Evolutionary conservation across 2,113 vertebrate genomes (phyloP), one percentile per base, ranked within the genome.

Genomic region (Macquaria australasica): DNA sequence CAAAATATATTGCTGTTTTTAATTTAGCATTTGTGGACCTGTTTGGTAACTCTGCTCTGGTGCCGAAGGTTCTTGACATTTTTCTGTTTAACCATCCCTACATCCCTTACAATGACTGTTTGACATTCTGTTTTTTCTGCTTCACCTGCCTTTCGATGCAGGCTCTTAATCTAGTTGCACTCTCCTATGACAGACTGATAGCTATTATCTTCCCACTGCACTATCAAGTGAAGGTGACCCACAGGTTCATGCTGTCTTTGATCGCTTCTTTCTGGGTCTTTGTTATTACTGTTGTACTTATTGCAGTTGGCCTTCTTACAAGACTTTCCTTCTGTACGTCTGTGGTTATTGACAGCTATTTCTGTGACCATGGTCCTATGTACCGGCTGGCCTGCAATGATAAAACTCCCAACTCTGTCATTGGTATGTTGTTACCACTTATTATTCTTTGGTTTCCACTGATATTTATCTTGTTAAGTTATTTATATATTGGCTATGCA

Each of bases 291-390:
- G 31, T 71, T 16, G 3, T 59, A 9, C 14, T 89, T 0, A 28
- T 81, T 21, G 21, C 73, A 5, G 72, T 75, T 18, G 75, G 77
- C 9, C 73, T 94, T 18, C 58, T 95, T 3, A 94, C 82, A 3
- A 79, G 84, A 64, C 92, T 95, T 59, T 96, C 95, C 21, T 92
- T 91, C 69, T 96, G 95, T 83, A 78, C 77, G 8, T 91, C 93
- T 55, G 85, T 91, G 75, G 87, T 93, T 53, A 50, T 96, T 45
- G 84, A 93, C 3, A 95, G 94, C 77, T 95, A 76, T 84, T 95
- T 92, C 78, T 94, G 94, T 86, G 91, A 94, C 20, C 86, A 95
- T 69, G 93, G 91, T 0, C 93, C 83, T 25, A 51, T 95, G 0
- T 92, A 75, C 73, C 20, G 58, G 1, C 81, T 95, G 37, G 88